Evolutionary conservation across 2,888 invertebrate species (phyloP).

Genomic region (Reticulitermes lucifugus): DNA sequence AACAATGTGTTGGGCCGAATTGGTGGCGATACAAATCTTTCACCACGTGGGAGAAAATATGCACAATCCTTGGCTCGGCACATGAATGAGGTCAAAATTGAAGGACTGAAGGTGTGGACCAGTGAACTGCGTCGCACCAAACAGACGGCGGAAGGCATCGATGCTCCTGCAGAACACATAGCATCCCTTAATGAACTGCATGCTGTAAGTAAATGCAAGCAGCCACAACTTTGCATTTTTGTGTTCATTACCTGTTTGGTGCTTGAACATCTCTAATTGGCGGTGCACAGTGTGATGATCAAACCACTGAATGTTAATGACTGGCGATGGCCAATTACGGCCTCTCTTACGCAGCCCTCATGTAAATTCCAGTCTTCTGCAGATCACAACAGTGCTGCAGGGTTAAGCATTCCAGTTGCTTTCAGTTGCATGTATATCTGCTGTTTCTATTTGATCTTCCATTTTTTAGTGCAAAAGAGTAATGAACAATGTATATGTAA

Average conservation of each 20-base stretch:
- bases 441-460: no score
- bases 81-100: conserved; percentile 75
- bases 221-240: not conserved
- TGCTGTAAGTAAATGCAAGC: conserved; percentile 74
- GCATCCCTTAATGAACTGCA: conserved; percentile 92
- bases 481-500: no score
- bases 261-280: no score
- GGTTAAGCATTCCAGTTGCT: not conserved
- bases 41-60: conserved; percentile 83
- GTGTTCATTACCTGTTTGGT: no score
- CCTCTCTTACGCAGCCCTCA: no score
- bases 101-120: conserved; percentile 87
- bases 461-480: no score
- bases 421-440: no score
- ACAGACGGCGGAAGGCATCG: conserved; percentile 84
- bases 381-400: no score
- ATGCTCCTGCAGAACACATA: conserved; percentile 85
- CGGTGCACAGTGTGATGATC: no score
- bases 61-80: conserved; percentile 79
- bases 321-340: no score
- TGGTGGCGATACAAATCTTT: conserved; percentile 90
- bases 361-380: no score
- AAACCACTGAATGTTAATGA: no score
- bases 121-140: conserved; percentile 90
- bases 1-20: conserved; percentile 91